phyloP scores from a whole-genome alignment of 64 coral and sea anemone species.

The Porites australiensis region DNA sequence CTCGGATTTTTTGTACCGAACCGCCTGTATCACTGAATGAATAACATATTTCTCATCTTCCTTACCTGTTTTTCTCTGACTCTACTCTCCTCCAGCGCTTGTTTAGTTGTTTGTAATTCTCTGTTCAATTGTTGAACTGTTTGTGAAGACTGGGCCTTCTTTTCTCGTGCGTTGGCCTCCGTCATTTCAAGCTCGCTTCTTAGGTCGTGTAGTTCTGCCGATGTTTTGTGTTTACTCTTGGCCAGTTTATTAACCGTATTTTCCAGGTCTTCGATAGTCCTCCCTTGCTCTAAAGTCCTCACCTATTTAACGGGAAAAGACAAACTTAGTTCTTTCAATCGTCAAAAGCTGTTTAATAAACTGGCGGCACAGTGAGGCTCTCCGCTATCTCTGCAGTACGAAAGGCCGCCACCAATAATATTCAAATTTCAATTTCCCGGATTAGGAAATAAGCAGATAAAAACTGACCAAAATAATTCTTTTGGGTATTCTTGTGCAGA shows the following conservation, averaged over 20 bases:
- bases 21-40: no score
- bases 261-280: slow-evolving; percentile 90
- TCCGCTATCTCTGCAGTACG: no score
- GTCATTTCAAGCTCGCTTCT: slow-evolving; percentile 81
- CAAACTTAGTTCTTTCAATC: no score
- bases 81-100: slow-evolving; percentile 86
- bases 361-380: no score
- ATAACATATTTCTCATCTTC: no score
- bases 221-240: slow-evolving; percentile 96
- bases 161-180: slow-evolving; percentile 79
- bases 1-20: no score
- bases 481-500: no score
- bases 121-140: slow-evolving; percentile 73
- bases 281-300: slow-evolving; percentile 88
- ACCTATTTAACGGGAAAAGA: slow-evolving; percentile 35
- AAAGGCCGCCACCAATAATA: no score
- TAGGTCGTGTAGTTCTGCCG: slow-evolving; percentile 76
- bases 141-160: slow-evolving; percentile 63
- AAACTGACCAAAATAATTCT: no score
- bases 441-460: no score
- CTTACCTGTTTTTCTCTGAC: slow-evolving; percentile 91
- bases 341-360: neutral
- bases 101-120: slow-evolving; percentile 87
- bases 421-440: no score
- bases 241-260: slow-evolving; percentile 91